phyloP scores from a whole-genome alignment of 2,113 vertebrate genomes.

The Neodon shergylaensis region DNA sequence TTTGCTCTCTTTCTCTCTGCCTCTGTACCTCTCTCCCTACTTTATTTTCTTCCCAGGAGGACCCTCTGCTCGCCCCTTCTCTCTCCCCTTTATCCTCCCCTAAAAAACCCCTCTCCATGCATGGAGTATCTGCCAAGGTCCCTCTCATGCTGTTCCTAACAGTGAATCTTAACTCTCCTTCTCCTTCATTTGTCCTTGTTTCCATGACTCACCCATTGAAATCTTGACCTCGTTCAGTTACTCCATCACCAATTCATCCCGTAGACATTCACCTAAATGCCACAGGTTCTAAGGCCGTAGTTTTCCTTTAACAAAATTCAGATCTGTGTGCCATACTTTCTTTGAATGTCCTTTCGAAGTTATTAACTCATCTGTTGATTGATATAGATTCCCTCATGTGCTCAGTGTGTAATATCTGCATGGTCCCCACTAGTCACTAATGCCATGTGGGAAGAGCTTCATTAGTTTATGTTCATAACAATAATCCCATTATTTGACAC shows the following conservation, averaged over 20 bases:
- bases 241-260: neutral
- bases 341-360: neutral
- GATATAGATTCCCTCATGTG: neutral
- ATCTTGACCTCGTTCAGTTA: neutral
- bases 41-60: too few species aligned
- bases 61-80: too few species aligned
- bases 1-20: too few species aligned
- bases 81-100: too few species aligned
- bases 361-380: neutral
- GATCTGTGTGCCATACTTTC: neutral
- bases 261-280: neutral
- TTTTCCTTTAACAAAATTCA: neutral
- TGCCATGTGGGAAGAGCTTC: neutral
- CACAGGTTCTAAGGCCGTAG: neutral
- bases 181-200: neutral
- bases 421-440: neutral
- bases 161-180: neutral
- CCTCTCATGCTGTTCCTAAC: too few species aligned
- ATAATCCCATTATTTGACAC: neutral
- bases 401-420: neutral
- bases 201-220: neutral
- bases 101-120: too few species aligned
- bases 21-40: too few species aligned
- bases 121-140: too few species aligned
- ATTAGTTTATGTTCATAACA: neutral